Percentiles rank a stretch among this genome's conserved stretches.
These are phyloP conservation scores for Chalcis sispes DNA, from an alignment of 2,888 invertebrate genomes.

Conservation along the genomic window DNA sequence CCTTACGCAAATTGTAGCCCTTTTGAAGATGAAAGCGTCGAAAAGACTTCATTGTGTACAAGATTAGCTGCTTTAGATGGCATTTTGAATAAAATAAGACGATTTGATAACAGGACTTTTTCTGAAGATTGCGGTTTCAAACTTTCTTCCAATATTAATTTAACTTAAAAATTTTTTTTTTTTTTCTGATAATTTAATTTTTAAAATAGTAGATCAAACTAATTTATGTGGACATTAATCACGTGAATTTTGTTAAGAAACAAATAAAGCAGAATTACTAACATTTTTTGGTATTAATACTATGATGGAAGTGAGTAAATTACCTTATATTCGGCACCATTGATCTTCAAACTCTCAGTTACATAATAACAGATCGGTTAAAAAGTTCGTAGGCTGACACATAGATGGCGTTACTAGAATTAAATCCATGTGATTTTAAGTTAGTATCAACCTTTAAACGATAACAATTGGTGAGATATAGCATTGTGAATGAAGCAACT, in stretches of 20 bases:
- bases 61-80: conserved; percentile 39
- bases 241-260: conserved; percentile 15
- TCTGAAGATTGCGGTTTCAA: conserved; percentile 17
- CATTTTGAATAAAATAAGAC: conserved; percentile 35
- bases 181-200: conserved; percentile 56
- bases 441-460: too few relatives aligned
- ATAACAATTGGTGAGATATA: too few relatives aligned
- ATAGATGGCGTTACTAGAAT: too few relatives aligned
- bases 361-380: too few relatives aligned
- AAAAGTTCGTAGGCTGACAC: too few relatives aligned
- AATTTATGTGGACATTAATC: conserved; percentile 59
- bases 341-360: background rate
- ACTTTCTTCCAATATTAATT: conserved; percentile 24
- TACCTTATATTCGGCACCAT: background rate
- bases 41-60: conserved; percentile 7
- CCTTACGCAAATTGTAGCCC: conserved; percentile 2
- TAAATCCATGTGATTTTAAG: too few relatives aligned
- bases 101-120: conserved; percentile 1
- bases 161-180: conserved; percentile 55
- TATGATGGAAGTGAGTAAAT: conserved; percentile 4
- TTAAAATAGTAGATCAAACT: conserved; percentile 58
- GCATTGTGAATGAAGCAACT: too few relatives aligned
- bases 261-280: background rate
- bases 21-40: background rate
- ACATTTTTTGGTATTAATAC: background rate